Conservation (phyloP, 2,113 vertebrate genomes). For the Carlito syrichta region DNA sequence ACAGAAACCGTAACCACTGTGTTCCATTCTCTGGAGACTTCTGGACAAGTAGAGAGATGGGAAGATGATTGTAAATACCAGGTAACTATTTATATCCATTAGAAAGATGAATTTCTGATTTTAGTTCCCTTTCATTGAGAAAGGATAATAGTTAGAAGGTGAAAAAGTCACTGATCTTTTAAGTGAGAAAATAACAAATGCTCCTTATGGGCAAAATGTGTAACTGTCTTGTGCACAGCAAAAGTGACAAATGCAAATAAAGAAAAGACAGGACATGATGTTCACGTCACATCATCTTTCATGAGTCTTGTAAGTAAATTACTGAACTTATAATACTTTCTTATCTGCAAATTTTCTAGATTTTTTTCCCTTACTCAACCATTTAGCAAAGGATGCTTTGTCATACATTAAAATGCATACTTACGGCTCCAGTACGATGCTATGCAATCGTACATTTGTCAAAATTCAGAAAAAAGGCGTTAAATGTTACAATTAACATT, state of each 20-base stretch:
- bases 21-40: background rate
- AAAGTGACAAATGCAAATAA: background rate
- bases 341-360: background rate
- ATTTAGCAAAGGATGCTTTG: background rate
- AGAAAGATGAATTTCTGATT: background rate
- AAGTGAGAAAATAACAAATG: background rate
- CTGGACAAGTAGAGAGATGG: background rate
- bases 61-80: background rate
- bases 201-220: background rate
- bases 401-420: background rate
- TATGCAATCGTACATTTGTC: background rate
- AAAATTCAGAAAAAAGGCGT: constrained; percentile 22
- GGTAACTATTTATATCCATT: background rate
- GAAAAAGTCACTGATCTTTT: background rate
- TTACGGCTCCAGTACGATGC: background rate
- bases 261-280: background rate
- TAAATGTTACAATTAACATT: constrained; percentile 30
- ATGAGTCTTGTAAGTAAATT: background rate
- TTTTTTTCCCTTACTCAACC: constrained; percentile 6
- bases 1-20: no score
- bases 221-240: background rate
- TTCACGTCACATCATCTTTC: background rate
- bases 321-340: background rate
- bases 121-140: background rate
- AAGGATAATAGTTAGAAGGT: background rate